These are phyloP conservation scores for Mus caroli DNA, from an alignment of 2,797 vertebrate species.

Conservation along the genomic window DNA sequence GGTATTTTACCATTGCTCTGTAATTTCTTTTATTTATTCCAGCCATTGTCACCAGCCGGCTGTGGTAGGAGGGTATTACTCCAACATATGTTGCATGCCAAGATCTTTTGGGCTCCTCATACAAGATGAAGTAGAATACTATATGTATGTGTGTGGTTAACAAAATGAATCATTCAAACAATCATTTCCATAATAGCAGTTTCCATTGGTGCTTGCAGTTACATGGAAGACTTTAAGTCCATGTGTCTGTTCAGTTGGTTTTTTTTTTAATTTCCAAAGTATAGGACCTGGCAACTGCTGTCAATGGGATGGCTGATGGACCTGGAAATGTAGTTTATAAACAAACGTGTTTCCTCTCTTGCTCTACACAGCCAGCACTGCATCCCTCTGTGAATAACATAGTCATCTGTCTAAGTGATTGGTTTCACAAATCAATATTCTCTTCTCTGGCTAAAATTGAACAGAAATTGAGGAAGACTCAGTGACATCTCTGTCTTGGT, in stretches of 20 bases:
- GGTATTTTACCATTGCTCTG: not conserved
- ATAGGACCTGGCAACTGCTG: not conserved
- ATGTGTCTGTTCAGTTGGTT: not conserved
- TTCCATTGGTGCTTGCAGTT: not conserved
- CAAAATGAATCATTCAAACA: not conserved
- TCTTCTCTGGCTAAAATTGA: not conserved
- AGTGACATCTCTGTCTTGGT: not conserved
- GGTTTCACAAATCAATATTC: not conserved
- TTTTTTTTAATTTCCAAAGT: not conserved
- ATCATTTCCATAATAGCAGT: not conserved
- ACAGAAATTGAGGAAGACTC: not conserved
- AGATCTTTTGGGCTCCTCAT: not conserved
- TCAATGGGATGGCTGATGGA: not conserved
- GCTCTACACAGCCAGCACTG: not conserved
- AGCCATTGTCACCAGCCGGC: not conserved
- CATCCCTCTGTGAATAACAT: not conserved
- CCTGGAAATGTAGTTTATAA: not conserved
- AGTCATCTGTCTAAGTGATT: conserved; percentile 31
- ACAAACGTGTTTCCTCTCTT: not conserved
- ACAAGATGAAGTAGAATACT: not conserved
- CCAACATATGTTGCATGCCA: not conserved
- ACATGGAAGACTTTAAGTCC: not conserved
- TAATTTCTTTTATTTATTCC: not conserved
- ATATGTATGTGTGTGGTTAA: not conserved
- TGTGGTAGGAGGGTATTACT: fast-evolving